Evolutionary conservation across 2,113 vertebrate genomes (phyloP).

Genomic region (Nibea coibor): DNA sequence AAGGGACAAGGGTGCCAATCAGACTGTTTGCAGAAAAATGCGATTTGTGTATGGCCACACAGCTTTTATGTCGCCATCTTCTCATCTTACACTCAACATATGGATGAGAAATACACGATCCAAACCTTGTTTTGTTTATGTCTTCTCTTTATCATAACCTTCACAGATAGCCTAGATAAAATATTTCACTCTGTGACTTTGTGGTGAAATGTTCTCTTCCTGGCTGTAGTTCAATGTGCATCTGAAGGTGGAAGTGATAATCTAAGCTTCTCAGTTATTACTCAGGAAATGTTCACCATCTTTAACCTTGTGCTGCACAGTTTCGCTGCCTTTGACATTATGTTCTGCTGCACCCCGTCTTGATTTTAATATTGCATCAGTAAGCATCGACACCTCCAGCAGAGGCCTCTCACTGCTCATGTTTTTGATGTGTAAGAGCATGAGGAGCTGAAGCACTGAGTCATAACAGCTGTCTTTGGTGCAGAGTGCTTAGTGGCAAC

Average conservation of each 20-base stretch:
- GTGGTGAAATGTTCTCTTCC: not conserved
- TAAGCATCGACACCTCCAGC: conserved; percentile 80
- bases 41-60: not conserved
- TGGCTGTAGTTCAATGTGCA: not conserved
- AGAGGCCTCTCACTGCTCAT: conserved; percentile 83
- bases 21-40: conserved; percentile 6
- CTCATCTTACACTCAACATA: not conserved
- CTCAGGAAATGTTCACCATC: conserved; percentile 36
- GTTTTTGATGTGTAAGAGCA: conserved; percentile 85
- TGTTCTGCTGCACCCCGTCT: conserved; percentile 18
- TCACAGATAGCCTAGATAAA: conserved; percentile 79
- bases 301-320: not conserved
- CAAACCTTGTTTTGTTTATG: not conserved
- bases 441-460: conserved; percentile 14
- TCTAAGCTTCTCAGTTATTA: conserved; percentile 1
- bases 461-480: conserved; percentile 2
- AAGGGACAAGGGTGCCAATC: conserved; percentile 8
- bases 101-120: not conserved
- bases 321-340: conserved; percentile 15
- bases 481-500: not conserved
- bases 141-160: not conserved
- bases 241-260: conserved; percentile 36
- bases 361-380: conserved; percentile 41
- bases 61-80: conserved; percentile 3
- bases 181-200: conserved; percentile 20